Base-by-base conservation (phyloP, 2,113 vertebrate species). In the Syngnathoides biaculeatus region DNA sequence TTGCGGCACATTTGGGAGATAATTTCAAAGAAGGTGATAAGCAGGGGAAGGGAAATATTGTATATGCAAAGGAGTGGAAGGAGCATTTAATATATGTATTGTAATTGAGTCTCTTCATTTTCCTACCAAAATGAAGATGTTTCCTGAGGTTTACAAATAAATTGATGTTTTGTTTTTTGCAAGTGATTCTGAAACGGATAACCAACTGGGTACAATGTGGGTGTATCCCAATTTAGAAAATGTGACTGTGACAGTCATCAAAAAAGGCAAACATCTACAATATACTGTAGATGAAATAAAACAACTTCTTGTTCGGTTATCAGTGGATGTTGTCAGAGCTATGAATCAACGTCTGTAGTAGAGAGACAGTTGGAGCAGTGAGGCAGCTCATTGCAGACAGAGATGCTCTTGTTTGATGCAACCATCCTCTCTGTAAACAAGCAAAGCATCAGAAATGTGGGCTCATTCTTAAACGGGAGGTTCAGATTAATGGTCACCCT, bases 331-430 rank as follows among this genome's bases (percentile, higher is more conserved):
- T 8, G 59, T 62, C 38, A 42, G 11, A 42, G 35, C n/a, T 4
- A 42, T 42, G 39, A 62, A 43, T 62, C 59, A 39, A 42, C 12
- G n/a, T 62, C 59, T 62, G 59, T 42, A 24, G 59, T 24, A 62
- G 13, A 42, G 39, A 42, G 39, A 62, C 59, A 62, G 59, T 62
- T 62, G 59, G 59, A 15, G n/a, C 39, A 42, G 24, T 43, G 42
- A 65, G 65, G 22, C 61, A 50, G 55, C 24, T 70, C 7, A 61
- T 52, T 63, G 63, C 24, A 64, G 27, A 64, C 63, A 64, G 26
- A 62, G 59, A 42, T 43, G n/a, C 59, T 62, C 59, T 62, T 62
- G 59, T 62, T 20, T 42, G 38, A 43, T n/a, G 24, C 39, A 24
- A 14, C 20, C 59, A 14, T 22, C 5, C n/a, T 62, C 24, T 30